Evolutionary conservation across 2,113 vertebrate genomes (phyloP).

Genomic region (Cynocephalus volans): DNA sequence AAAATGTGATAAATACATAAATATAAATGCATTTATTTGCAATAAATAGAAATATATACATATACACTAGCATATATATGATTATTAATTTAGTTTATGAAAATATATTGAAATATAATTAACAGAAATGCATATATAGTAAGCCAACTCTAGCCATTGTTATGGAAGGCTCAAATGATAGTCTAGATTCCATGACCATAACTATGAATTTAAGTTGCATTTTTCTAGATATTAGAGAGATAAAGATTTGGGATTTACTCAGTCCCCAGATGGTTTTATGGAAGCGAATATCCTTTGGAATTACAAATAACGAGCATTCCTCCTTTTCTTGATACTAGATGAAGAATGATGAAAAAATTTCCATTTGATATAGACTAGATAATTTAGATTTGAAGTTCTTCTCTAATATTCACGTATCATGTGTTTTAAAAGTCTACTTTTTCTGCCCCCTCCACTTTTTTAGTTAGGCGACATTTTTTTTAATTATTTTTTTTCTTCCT

Average conservation of each 20-base stretch:
- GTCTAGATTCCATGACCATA: not conserved
- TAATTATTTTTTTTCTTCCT: not conserved
- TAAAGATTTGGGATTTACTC: not conserved
- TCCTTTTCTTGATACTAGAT: not conserved
- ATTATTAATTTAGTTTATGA: not conserved
- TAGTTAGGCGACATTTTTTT: not conserved
- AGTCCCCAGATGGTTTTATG: not conserved
- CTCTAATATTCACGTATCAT: not conserved
- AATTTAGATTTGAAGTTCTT: not conserved
- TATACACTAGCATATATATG: not conserved
- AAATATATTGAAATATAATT: not conserved
- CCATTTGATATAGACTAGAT: fast-evolving
- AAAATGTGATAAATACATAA: not conserved
- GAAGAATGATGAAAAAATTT: not conserved
- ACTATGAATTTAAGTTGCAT: not conserved
- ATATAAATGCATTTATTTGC: not conserved
- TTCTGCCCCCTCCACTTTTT: not conserved
- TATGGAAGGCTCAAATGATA: not conserved
- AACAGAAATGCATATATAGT: not conserved
- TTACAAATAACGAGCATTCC: not conserved
- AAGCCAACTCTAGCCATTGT: not conserved
- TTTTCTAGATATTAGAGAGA: not conserved
- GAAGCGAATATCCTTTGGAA: not conserved
- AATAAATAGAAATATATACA: not conserved
- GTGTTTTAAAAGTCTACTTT: not conserved